Conservation (phyloP, 2,113 vertebrate species). For the Nannospalax galili region DNA sequence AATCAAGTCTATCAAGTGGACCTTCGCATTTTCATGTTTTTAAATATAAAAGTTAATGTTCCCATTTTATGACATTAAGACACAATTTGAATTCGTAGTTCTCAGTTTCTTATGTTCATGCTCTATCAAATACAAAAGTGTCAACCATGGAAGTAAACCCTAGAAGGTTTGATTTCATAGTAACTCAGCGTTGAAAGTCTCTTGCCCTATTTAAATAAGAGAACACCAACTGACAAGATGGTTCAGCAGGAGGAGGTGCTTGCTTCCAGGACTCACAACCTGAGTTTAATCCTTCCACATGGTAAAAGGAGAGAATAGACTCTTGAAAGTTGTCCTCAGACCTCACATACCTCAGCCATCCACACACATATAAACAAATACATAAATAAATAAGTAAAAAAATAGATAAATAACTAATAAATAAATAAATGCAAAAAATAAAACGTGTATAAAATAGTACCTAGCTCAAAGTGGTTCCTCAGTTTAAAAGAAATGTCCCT, state of each 20-base stretch:
- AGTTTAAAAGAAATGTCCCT: not conserved
- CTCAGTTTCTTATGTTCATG: not conserved
- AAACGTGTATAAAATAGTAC: not conserved
- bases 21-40: not conserved
- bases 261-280: not conserved
- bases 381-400: not conserved
- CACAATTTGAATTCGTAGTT: not conserved
- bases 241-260: not conserved
- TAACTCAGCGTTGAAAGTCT: not conserved
- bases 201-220: constrained; percentile 5
- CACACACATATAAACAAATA: not conserved
- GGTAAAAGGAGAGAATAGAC: not conserved
- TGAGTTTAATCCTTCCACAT: not conserved
- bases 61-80: constrained; percentile 15
- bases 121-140: not conserved
- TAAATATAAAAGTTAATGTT: not conserved
- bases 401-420: not conserved
- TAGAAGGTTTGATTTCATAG: not conserved
- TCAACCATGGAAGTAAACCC: not conserved
- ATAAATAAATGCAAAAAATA: not conserved
- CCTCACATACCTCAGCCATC: not conserved
- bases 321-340: not conserved
- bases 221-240: not conserved
- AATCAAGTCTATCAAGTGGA: not conserved
- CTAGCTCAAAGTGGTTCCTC: not conserved